These are phyloP conservation scores for Ispidina picta DNA, from an alignment of 2,797 vertebrate genomes.

Conservation along the genomic window DNA sequence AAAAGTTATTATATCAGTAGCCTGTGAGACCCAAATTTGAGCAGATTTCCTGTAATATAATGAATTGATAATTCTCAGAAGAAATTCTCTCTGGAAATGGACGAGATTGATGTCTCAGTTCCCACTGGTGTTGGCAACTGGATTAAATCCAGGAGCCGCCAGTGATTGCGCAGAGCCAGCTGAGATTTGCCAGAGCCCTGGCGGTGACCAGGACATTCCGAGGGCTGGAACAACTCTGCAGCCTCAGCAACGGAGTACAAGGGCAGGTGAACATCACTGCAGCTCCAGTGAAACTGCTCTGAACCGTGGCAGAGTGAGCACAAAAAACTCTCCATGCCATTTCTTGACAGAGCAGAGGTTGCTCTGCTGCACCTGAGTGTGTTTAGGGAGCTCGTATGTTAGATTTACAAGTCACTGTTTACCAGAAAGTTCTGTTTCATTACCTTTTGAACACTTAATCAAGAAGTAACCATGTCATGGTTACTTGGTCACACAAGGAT, in stretches of 20 bases:
- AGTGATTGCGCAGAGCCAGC: neutral
- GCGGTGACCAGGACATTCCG: neutral
- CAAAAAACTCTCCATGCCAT: neutral
- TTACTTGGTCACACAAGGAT: neutral
- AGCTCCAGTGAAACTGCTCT: neutral
- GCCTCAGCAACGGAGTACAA: neutral
- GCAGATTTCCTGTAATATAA: neutral
- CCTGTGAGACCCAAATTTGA: neutral
- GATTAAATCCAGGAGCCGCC: neutral
- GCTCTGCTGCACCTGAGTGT: neutral
- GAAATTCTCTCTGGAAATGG: neutral
- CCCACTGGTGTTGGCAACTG: neutral
- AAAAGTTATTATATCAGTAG: slow-evolving; percentile 7
- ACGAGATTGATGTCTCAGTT: neutral
- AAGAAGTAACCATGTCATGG: neutral
- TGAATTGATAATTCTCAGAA: slow-evolving; percentile 18
- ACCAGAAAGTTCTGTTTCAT: neutral
- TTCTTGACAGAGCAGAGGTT: neutral
- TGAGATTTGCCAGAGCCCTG: neutral
- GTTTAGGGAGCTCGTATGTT: neutral
- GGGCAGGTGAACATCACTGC: neutral
- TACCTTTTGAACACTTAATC: neutral
- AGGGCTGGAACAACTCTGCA: neutral
- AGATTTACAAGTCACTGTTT: neutral
- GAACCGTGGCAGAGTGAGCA: neutral